phyloP scores from a whole-genome alignment of 92 coral and sea anemone genomes.

The Muricea muricata region DNA sequence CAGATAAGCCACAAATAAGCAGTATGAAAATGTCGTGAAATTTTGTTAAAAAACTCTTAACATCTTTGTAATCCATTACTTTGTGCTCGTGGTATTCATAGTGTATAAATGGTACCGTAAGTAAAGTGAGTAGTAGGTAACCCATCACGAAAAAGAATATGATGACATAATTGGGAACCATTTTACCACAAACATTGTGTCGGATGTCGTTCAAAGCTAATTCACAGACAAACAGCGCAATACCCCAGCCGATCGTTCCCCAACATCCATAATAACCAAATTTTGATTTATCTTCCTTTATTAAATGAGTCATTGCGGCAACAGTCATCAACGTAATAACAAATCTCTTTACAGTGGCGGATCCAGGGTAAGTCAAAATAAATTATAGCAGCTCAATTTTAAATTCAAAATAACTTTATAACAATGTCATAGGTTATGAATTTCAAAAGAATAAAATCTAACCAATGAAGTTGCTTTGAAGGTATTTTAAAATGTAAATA shows the following conservation, averaged over 20 bases:
- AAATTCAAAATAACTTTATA: too few relatives aligned
- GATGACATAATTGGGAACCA: neutral
- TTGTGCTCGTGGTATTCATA: slow-evolving; percentile 8
- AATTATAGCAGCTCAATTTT: too few relatives aligned
- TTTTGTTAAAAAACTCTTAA: neutral
- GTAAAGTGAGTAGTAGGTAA: neutral
- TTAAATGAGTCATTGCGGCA: slow-evolving; percentile 14
- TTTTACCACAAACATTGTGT: neutral
- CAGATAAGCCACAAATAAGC: neutral
- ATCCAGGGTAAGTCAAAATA: too few relatives aligned
- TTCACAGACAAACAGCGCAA: slow-evolving; percentile 11
- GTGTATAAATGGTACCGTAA: neutral
- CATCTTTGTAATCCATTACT: slow-evolving; percentile 4
- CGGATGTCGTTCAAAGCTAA: neutral
- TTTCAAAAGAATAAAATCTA: too few relatives aligned
- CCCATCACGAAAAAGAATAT: neutral
- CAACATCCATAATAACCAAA: slow-evolving; percentile 11
- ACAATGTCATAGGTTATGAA: too few relatives aligned
- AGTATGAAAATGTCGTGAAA: neutral
- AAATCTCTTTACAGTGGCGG: too few relatives aligned
- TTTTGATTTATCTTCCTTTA: neutral
- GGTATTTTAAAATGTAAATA: too few relatives aligned
- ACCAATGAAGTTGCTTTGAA: too few relatives aligned
- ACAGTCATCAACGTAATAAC: neutral
- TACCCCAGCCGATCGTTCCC: slow-evolving; percentile 17